phyloP scores from a whole-genome alignment of 2,888 invertebrate genomes.

The Pycnomerus fuliginosus region DNA sequence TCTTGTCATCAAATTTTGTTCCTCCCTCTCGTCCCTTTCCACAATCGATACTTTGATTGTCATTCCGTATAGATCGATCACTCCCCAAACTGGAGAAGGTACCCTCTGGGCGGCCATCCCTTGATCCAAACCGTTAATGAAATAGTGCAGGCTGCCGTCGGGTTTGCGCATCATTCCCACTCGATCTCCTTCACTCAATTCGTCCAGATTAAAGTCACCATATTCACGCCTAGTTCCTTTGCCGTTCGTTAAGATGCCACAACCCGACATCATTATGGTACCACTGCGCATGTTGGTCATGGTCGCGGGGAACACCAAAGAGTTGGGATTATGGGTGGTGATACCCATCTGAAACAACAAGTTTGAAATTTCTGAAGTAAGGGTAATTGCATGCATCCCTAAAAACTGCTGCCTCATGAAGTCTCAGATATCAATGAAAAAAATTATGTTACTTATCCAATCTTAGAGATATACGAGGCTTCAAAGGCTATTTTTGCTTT shows the following conservation, averaged over 20 bases:
- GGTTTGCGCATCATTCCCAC: constrained; percentile 88
- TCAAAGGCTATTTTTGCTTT: too few species aligned
- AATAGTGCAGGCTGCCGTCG: constrained; percentile 86
- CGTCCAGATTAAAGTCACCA: constrained; percentile 91
- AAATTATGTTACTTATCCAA: too few species aligned
- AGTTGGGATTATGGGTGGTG: constrained; percentile 88
- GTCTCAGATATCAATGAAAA: too few species aligned
- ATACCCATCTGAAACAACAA: constrained; percentile 81
- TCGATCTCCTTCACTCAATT: constrained; percentile 87
- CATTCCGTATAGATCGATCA: constrained; percentile 94
- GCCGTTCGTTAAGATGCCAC: constrained; percentile 94
- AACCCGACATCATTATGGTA: constrained; percentile 95
- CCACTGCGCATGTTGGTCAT: constrained; percentile 96
- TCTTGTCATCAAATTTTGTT: constrained; percentile 71
- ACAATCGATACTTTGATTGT: constrained; percentile 86
- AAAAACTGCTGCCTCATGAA: too few species aligned
- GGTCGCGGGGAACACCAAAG: constrained; percentile 89
- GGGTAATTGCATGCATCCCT: too few species aligned
- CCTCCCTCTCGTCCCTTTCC: constrained; percentile 77
- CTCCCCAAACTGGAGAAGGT: constrained; percentile 84
- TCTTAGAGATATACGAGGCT: too few species aligned
- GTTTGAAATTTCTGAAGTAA: too few species aligned
- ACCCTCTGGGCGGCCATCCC: constrained; percentile 86
- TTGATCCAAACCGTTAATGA: constrained; percentile 90
- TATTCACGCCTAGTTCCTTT: constrained; percentile 92